These are phyloP conservation scores for Hybognathus amarus DNA, from an alignment of 2,797 vertebrate species.

Conservation along the genomic window DNA sequence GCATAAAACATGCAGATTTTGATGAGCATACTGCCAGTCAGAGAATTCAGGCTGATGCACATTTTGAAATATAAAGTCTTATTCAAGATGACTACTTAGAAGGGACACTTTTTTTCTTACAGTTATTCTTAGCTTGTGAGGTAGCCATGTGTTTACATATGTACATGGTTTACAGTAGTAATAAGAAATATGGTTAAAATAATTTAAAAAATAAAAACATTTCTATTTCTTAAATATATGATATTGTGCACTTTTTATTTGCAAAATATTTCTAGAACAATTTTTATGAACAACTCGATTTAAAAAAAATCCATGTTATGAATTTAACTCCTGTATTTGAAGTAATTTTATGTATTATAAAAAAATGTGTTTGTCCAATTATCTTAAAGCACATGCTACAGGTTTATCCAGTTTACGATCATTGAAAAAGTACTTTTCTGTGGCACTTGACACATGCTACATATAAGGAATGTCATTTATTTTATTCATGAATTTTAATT, in stretches of 20 bases:
- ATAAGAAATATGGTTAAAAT: neutral
- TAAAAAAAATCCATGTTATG: neutral
- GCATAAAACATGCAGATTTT: constrained; percentile 57
- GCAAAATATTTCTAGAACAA: neutral
- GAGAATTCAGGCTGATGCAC: constrained; percentile 40
- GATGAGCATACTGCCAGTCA: constrained; percentile 38
- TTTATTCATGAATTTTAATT: neutral
- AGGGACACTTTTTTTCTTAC: neutral
- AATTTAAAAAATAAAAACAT: too few relatives aligned
- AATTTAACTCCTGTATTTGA: neutral
- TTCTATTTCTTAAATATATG: neutral
- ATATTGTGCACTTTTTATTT: neutral
- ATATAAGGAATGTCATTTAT: neutral
- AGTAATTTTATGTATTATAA: neutral
- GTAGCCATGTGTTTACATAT: neutral
- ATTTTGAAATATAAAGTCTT: constrained; percentile 38
- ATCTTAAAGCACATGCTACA: neutral
- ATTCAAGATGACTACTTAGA: constrained; percentile 36
- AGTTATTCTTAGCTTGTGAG: neutral
- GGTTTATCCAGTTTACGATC: neutral
- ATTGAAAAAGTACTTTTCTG: neutral
- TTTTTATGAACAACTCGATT: neutral
- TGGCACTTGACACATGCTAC: neutral
- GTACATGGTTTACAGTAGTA: neutral
- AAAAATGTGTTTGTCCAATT: too few relatives aligned